phyloP scores from a whole-genome alignment of 2,113 vertebrate species.

The Candoia aspera region DNA sequence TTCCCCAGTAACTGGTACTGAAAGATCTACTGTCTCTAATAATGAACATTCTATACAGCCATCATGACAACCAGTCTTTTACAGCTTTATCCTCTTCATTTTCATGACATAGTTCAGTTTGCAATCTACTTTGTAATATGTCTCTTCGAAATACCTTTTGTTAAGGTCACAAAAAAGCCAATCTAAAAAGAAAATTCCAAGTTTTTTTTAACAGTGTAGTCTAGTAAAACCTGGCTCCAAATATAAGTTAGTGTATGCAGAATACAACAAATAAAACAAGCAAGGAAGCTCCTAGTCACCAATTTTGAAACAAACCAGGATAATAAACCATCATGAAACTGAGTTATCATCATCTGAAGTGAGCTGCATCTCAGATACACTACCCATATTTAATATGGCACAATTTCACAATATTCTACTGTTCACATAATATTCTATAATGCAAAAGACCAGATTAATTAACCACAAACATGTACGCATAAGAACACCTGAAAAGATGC shows the following conservation, averaged over 20 bases:
- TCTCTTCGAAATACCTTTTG: background rate
- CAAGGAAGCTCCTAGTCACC: background rate
- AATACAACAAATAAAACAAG: background rate
- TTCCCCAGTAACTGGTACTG: background rate
- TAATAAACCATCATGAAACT: background rate
- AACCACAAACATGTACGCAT: rapidly evolving
- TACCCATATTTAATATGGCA: background rate
- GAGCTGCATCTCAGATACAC: background rate
- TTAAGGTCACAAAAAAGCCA: background rate
- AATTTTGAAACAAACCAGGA: background rate
- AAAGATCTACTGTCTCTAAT: background rate
- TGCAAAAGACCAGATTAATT: rapidly evolving
- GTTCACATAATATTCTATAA: background rate
- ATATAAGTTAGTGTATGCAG: background rate
- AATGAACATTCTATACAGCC: background rate
- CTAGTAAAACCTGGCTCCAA: background rate
- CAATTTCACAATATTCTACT: background rate
- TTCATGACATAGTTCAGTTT: background rate
- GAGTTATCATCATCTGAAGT: background rate
- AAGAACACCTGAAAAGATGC: background rate
- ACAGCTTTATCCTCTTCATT: background rate
- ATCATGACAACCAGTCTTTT: background rate
- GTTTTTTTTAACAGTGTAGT: background rate
- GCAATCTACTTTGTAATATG: background rate
- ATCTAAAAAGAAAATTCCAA: background rate